phyloP scores from a whole-genome alignment of 1,140 invertebrate genomes.

The Euura lappo region DNA sequence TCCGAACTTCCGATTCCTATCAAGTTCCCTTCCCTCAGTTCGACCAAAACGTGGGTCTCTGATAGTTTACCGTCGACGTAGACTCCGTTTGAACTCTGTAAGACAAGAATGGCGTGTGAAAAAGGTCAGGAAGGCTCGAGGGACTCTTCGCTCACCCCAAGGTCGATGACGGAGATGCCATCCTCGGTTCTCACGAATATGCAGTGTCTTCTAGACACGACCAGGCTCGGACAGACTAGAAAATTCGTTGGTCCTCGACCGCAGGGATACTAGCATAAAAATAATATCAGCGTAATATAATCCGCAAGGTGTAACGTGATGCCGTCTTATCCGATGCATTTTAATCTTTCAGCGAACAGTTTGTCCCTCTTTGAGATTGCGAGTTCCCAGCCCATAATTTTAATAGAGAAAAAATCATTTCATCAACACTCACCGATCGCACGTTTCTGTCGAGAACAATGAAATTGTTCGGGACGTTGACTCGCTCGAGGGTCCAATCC shows the following conservation, averaged over 20 bases:
- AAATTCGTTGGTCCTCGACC: constrained; percentile 37
- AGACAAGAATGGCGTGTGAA: neutral
- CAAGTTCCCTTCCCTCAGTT: constrained; percentile 31
- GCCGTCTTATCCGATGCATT: neutral
- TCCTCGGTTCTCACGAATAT: constrained; percentile 26
- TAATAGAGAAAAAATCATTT: neutral
- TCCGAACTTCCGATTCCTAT: constrained; percentile 38
- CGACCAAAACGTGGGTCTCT: constrained; percentile 11
- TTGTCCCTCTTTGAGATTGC: neutral
- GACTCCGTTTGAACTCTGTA: constrained; percentile 42
- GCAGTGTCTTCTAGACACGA: constrained; percentile 43
- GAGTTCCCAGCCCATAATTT: too few relatives aligned
- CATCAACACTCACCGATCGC: constrained; percentile 9
- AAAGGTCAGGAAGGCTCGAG: neutral
- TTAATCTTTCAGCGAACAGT: too few relatives aligned
- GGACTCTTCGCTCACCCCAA: constrained; percentile 27
- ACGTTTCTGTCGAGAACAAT: constrained; percentile 16
- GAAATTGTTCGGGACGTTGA: constrained; percentile 9
- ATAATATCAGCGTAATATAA: neutral
- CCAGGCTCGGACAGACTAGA: constrained; percentile 32
- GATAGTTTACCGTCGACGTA: constrained; percentile 31
- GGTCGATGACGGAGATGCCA: constrained; percentile 34
- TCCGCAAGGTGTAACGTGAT: neutral
- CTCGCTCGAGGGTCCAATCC: constrained; percentile 19
- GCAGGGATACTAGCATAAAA: constrained; percentile 38